phyloP scores from a whole-genome alignment of 2,113 vertebrate genomes.

The Malurus elegans region DNA sequence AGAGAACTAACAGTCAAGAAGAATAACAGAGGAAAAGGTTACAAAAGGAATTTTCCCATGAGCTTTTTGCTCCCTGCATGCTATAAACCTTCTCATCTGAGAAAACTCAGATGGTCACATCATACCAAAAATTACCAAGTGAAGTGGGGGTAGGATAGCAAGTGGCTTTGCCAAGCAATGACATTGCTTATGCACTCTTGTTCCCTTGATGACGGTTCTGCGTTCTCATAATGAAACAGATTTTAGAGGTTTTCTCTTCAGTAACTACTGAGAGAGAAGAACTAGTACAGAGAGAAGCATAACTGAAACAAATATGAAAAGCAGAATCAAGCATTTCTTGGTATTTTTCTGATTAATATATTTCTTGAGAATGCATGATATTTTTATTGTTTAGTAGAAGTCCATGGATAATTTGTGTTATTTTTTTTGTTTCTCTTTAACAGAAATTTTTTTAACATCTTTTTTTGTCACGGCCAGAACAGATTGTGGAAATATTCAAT shows the following conservation, averaged over 20 bases:
- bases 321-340: not conserved
- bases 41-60: slow-evolving; percentile 79
- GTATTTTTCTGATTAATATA: not conserved
- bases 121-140: slow-evolving; percentile 59
- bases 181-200: slow-evolving; percentile 45
- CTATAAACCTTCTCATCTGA: slow-evolving; percentile 73
- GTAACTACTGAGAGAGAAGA: not conserved
- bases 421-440: not conserved
- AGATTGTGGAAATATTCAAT: not conserved
- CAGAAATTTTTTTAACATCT: not conserved
- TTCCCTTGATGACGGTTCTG: slow-evolving; percentile 43
- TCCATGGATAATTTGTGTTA: not conserved
- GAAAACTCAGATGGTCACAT: slow-evolving; percentile 68
- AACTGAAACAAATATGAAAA: not conserved
- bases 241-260: not conserved
- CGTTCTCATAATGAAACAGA: not conserved
- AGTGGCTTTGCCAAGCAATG: slow-evolving; percentile 34
- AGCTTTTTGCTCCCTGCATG: slow-evolving; percentile 69
- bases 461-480: not conserved
- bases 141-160: slow-evolving; percentile 21
- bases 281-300: not conserved
- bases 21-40: slow-evolving; percentile 68
- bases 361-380: not conserved
- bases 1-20: slow-evolving; percentile 44
- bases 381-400: not conserved